Evolutionary conservation across 2,888 invertebrate species (phyloP).

Genomic region (Alviniconcha strummeri): DNA sequence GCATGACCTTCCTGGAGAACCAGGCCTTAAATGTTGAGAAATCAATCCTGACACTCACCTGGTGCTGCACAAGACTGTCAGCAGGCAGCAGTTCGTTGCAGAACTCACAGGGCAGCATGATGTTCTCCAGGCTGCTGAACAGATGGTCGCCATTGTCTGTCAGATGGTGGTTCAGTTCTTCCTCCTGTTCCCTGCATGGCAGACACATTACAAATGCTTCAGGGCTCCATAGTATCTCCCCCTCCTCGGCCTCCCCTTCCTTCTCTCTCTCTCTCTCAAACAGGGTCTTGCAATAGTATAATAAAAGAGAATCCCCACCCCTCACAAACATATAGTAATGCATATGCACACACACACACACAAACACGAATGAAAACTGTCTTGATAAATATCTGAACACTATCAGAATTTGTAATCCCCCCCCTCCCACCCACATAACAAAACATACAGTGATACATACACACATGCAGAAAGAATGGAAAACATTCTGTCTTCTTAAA

Average conservation of each 20-base stretch:
- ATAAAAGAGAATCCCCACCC: too few relatives aligned
- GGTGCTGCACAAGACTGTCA: constrained; percentile 76
- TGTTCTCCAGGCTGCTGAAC: constrained; percentile 43
- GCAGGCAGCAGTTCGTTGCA: constrained; percentile 77
- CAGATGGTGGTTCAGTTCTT: neutral
- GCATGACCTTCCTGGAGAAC: too few relatives aligned
- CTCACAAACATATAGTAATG: neutral
- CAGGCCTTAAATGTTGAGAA: too few relatives aligned
- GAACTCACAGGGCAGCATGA: constrained; percentile 77
- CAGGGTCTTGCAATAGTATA: too few relatives aligned
- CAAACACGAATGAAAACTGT: neutral
- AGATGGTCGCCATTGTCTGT: constrained; percentile 33
- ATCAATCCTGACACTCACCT: constrained; percentile 60
- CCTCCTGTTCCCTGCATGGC: neutral
- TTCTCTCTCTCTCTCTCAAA: too few relatives aligned
- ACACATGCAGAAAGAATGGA: neutral
- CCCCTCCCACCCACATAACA: too few relatives aligned
- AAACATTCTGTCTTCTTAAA: neutral
- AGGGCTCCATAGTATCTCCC: neutral
- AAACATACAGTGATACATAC: neutral
- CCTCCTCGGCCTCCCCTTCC: too few relatives aligned
- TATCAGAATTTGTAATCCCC: neutral
- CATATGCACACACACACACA: neutral
- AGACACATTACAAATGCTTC: neutral
- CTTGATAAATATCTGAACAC: too few relatives aligned